Evolutionary conservation across 2,113 vertebrate species (phyloP).

Genomic region (Panthera uncia): DNA sequence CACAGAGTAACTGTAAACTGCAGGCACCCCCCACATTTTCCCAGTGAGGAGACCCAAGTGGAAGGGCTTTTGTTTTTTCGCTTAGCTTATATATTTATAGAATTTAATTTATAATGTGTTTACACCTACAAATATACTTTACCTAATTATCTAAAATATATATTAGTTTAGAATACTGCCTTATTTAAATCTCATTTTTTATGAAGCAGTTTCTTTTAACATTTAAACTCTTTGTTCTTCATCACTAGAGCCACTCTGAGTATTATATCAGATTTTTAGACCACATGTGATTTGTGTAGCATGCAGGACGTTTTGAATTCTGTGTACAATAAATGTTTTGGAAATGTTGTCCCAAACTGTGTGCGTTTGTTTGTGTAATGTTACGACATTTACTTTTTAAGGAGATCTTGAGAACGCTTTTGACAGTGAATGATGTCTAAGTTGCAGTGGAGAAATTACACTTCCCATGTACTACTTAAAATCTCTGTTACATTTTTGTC

Average conservation of each 20-base stretch:
- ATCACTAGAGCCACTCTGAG: not conserved
- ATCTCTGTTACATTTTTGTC: not conserved
- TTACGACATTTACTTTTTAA: not conserved
- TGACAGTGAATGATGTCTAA: not conserved
- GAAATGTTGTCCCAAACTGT: not conserved
- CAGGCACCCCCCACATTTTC: not conserved
- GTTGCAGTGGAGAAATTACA: not conserved
- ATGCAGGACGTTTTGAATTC: not conserved
- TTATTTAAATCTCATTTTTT: not conserved
- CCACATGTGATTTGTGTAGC: not conserved
- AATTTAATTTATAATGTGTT: not conserved
- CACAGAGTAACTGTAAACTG: not conserved
- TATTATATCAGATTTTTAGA: slow-evolving; percentile 2
- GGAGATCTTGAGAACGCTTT: not conserved
- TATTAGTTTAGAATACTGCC: not conserved
- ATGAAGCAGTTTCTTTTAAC: not conserved
- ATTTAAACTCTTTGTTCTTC: not conserved
- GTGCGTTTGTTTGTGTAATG: not conserved
- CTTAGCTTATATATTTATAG: not conserved
- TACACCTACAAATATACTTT: not conserved
- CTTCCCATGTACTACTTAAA: not conserved
- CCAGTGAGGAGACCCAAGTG: not conserved
- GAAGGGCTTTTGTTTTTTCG: not conserved
- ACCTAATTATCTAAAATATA: not conserved
- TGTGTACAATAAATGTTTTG: not conserved